Conservation (phyloP, 2,113 vertebrate species). For the Abramis brama region DNA sequence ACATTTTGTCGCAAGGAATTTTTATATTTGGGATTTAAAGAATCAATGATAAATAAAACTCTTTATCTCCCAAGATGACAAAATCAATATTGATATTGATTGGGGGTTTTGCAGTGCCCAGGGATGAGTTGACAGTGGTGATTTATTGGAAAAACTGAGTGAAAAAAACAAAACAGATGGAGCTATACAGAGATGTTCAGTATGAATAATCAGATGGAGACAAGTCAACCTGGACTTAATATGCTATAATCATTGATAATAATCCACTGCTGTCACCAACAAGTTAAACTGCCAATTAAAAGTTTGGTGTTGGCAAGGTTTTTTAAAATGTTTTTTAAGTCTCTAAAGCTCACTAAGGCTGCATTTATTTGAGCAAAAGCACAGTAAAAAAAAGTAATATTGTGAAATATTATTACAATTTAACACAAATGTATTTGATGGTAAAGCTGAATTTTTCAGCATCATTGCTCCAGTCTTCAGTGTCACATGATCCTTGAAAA, state of each 20-base stretch:
- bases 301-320: neutral
- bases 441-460: neutral
- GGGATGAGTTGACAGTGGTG: slow-evolving; percentile 68
- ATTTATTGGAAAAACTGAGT: slow-evolving; percentile 66
- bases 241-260: slow-evolving; percentile 70
- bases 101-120: slow-evolving; percentile 62
- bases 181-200: slow-evolving; percentile 33
- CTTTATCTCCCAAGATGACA: slow-evolving; percentile 24
- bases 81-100: slow-evolving; percentile 57
- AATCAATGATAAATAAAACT: slow-evolving; percentile 37
- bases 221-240: slow-evolving; percentile 68
- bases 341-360: neutral
- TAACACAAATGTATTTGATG: no score
- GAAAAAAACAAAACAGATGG: slow-evolving; percentile 36
- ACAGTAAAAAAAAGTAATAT: neutral
- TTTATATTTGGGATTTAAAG: slow-evolving; percentile 27
- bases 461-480: neutral
- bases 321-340: neutral
- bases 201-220: slow-evolving; percentile 62
- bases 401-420: neutral
- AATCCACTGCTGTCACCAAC: slow-evolving; percentile 57
- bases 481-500: neutral
- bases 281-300: neutral
- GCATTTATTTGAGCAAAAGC: neutral
- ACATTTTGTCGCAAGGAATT: slow-evolving; percentile 30